Evolutionary conservation across 2,113 vertebrate species (phyloP), one percentile per base, ranked within the genome.

Genomic region (Phalacrocorax aristotelis): DNA sequence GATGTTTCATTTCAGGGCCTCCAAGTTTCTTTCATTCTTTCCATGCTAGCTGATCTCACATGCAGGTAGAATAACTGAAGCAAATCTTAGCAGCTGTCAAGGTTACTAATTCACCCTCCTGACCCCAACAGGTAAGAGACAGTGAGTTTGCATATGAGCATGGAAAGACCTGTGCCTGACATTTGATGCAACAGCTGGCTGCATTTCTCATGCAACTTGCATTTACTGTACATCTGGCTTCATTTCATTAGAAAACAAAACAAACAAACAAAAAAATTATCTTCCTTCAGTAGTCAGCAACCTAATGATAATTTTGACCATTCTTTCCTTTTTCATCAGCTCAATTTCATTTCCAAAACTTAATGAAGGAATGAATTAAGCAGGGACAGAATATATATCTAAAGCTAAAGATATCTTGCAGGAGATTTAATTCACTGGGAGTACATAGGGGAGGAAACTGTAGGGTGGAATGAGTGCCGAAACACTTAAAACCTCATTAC

Each of bases 401-500:
- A 60, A 38, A 38, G 69, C n/a, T 84, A 88, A 91, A 88, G 55
- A n/a, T 95, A 81, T 76, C 52, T 95, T 83, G 85, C 51, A 79
- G 55, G 52, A 83, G 82, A 82, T 97, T 94, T 95, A 95, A 96
- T 97, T 97, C 80, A 71, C 80, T 89, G 7, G 70, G 52, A 77
- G 84, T 69, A 65, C 1, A 3, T 83, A 80, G 16, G 49, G 89
- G 77, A 91, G 74, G 82, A 93, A 85, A 76, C 90, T 84, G 81
- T 79, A 83, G 87, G 95, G 87, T 36, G 62, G 74, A 95, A 85
- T 0, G 0, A 74, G 72, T 62, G 51, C 60, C 11, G 9, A 96
- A 98, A 96, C 90, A 97, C 97, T 98, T 97, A 97, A 96, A 96
- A 79, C 80, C 96, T 97, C 97, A 97, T 98, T 97, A 96, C 77